Base-by-base conservation (phyloP, 2,888 invertebrate species). In the Sussaba pulchella region DNA sequence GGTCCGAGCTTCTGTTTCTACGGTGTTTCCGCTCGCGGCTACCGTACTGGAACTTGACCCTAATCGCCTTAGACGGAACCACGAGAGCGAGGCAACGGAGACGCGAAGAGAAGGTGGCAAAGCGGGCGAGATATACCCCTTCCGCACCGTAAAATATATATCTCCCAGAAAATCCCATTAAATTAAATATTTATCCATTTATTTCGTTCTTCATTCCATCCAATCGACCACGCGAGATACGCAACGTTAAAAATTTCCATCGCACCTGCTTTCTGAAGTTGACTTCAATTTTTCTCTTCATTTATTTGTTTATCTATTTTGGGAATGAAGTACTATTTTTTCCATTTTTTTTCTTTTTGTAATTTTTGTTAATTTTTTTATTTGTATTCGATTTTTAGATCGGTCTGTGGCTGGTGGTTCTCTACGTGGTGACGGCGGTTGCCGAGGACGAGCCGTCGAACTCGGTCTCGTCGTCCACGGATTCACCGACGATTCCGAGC, bases 401-500 rank as follows among this genome's bases (percentile, higher is more conserved):
- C 63, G 75, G 83, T n/a, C 59, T 89, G 54, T 89, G 84, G 83
- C 81, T 90, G 69, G 72, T 86, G 67, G 81, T 84, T 43, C 31
- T 86, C 45, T 72, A 85, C 57, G 26, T 69, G 39, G 39, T 50
- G 47, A 63, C 31, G 19, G 81, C 85, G 59, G 82, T 78, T 3
- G 88, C 87, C 6, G 87, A 89, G 64, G 88, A 89, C 43, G 88
- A 86, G 59, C 84, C 89, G 9, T 84, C 85, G 47, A 89, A 89
- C 80, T 87, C 90, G 19, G 87, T 90, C 26, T 88, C 89, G 47
- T 85, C 87, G 52, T 86, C 89, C 1, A 82, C 89, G 5, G 75
- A 83, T 10, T 82, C 89, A 3, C 89, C 92, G 19, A 90, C 92
- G 21, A 93, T 93, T 31, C 93, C 93, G 84, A 93, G 93, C 61